Conservation (phyloP, 2,888 invertebrate genomes). For the Chalcis sispes region DNA sequence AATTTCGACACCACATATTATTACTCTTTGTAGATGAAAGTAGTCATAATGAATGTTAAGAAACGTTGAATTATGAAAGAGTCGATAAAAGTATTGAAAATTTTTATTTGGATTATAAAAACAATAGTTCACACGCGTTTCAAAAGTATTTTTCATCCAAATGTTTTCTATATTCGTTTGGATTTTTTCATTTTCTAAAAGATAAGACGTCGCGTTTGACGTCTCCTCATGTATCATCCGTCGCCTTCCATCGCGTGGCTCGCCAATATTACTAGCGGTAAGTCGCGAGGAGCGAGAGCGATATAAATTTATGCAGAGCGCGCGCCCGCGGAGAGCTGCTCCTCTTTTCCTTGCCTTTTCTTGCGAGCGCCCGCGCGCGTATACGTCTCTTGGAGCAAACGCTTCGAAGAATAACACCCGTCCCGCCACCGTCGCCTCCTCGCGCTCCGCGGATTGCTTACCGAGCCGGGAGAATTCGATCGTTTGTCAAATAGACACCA, state of each 20-base stretch:
- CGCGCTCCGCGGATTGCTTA: constrained; percentile 58
- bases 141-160: constrained; percentile 19
- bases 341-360: constrained; percentile 48
- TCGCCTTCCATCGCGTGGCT: constrained; percentile 70
- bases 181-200: constrained; percentile 48
- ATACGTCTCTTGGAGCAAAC: too few species aligned
- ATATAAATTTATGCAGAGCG: constrained; percentile 72
- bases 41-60: too few species aligned
- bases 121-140: constrained; percentile 3
- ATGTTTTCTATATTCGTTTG: constrained; percentile 24
- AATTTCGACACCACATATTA: too few species aligned
- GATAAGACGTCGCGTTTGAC: constrained; percentile 69
- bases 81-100: background rate
- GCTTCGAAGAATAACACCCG: too few species aligned
- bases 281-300: constrained; percentile 51
- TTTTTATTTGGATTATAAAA: too few species aligned
- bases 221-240: constrained; percentile 71
- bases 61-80: too few species aligned
- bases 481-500: constrained; percentile 74
- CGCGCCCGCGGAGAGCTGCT: constrained; percentile 56
- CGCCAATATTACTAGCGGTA: constrained; percentile 65
- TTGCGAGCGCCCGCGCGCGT: background rate
- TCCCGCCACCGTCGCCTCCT: too few species aligned
- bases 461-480: constrained; percentile 69
- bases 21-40: constrained; percentile 2